phyloP scores from a whole-genome alignment of 1,140 invertebrate species.

The Papilio machaon region DNA sequence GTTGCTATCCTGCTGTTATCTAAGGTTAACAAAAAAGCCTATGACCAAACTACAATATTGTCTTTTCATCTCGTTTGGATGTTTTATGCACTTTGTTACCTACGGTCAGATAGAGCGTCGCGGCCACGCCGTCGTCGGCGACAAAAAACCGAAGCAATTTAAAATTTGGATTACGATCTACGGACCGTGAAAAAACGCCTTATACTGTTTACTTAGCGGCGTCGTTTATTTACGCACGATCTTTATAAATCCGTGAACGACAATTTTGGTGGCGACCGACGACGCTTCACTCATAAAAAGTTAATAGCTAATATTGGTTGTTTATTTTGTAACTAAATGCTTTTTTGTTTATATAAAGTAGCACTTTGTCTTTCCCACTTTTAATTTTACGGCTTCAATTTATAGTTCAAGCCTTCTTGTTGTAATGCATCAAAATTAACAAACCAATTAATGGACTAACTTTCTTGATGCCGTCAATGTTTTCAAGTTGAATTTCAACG shows the following conservation, averaged over 20 bases:
- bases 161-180: constrained; percentile 66
- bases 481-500: constrained; percentile 56
- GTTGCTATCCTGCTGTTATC: constrained; percentile 36
- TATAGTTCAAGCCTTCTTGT: background rate
- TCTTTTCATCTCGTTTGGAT: constrained; percentile 38
- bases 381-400: constrained; percentile 14
- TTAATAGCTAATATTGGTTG: constrained; percentile 27
- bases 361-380: constrained; percentile 34
- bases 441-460: constrained; percentile 29
- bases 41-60: constrained; percentile 39
- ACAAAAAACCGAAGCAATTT: constrained; percentile 79
- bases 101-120: constrained; percentile 42
- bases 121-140: constrained; percentile 54
- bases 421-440: constrained; percentile 27
- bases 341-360: constrained; percentile 27
- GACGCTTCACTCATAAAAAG: constrained; percentile 22
- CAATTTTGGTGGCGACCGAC: constrained; percentile 41
- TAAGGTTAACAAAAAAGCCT: constrained; percentile 33
- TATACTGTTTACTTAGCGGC: constrained; percentile 68
- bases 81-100: constrained; percentile 45
- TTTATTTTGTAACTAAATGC: constrained; percentile 23
- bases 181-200: constrained; percentile 60
- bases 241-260: constrained; percentile 52
- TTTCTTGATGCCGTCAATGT: constrained; percentile 20
- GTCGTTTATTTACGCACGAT: constrained; percentile 75